Conservation (phyloP, 2,888 invertebrate species). For the Congeria kusceri region DNA sequence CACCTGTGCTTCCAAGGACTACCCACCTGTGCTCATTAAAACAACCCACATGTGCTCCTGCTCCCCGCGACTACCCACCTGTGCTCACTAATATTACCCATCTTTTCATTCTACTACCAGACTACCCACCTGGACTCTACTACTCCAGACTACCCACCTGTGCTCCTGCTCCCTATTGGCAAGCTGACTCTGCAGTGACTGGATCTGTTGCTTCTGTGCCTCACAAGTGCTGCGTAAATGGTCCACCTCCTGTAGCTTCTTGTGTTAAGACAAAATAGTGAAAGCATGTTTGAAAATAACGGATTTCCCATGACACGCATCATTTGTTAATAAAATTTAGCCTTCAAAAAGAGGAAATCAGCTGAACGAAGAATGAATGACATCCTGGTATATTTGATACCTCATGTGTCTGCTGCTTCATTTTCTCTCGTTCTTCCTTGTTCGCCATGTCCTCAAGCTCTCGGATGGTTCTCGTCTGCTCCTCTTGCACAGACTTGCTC, state of each 20-base stretch:
- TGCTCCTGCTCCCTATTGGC: slow-evolving; percentile 83
- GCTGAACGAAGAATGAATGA: too few species aligned
- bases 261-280: slow-evolving; percentile 55
- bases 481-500: slow-evolving; percentile 68
- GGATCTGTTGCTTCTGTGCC: slow-evolving; percentile 79
- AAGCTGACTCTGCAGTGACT: slow-evolving; percentile 82
- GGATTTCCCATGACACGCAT: not conserved
- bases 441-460: slow-evolving; percentile 73
- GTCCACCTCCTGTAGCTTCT: slow-evolving; percentile 81
- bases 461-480: slow-evolving; percentile 67
- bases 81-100: too few species aligned
- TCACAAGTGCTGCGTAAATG: slow-evolving; percentile 73
- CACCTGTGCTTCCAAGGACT: too few species aligned
- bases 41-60: too few species aligned
- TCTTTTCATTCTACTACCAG: too few species aligned
- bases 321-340: not conserved
- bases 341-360: too few species aligned
- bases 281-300: not conserved
- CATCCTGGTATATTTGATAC: too few species aligned
- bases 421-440: slow-evolving; percentile 71
- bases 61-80: too few species aligned
- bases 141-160: too few species aligned
- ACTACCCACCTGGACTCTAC: too few species aligned
- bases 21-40: too few species aligned
- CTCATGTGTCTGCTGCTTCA: slow-evolving; percentile 79